These are phyloP conservation scores for Panulirus ornatus DNA, from an alignment of 1,140 invertebrate genomes.

Conservation along the genomic window DNA sequence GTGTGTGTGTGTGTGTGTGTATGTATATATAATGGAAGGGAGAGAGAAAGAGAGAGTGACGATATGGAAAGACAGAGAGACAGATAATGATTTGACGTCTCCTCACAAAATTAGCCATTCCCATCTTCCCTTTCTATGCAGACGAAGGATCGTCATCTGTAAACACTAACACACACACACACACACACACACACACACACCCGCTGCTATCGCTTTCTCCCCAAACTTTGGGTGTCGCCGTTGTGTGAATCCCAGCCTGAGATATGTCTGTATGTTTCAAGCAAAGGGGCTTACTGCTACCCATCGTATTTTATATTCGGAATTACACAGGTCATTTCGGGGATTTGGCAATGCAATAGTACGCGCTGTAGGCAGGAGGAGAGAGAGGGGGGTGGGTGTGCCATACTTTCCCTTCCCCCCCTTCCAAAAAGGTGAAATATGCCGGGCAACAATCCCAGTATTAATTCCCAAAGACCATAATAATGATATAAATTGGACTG, in stretches of 20 bases:
- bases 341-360: conserved; percentile 39
- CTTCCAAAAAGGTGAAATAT: too few species aligned
- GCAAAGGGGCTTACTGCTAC: conserved; percentile 28
- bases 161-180: too few species aligned
- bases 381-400: too few species aligned
- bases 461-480: conserved; percentile 61
- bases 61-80: too few species aligned
- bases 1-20: too few species aligned
- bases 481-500: conserved; percentile 52
- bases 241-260: conserved; percentile 27
- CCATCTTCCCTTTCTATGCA: too few species aligned
- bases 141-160: too few species aligned
- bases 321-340: conserved; percentile 33
- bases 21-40: too few species aligned
- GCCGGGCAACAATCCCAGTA: conserved; percentile 40
- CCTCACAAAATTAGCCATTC: too few species aligned
- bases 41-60: too few species aligned
- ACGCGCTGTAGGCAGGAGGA: conserved; percentile 11
- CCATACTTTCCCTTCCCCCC: conserved; percentile 45
- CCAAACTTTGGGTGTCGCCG: conserved; percentile 20
- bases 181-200: too few species aligned
- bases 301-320: conserved; percentile 35
- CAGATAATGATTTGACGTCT: too few species aligned
- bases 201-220: conserved; percentile 34
- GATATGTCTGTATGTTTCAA: conserved; percentile 22